Conservation (phyloP, 2,797 vertebrate genomes). For the Leptoclinus maculatus region DNA sequence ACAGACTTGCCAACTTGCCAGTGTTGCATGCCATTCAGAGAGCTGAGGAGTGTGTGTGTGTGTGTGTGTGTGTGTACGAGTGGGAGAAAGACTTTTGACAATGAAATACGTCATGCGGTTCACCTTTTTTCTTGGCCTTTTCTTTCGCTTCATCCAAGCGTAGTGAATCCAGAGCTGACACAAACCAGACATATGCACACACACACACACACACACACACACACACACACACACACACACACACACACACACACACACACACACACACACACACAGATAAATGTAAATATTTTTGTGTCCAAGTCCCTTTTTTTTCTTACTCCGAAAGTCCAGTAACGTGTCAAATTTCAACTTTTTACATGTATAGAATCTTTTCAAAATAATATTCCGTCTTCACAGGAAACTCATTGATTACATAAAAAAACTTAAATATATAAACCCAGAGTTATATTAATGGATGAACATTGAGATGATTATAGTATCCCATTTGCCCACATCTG, state of each 20-base stretch:
- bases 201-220: neutral
- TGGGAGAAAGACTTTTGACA: conserved; percentile 20
- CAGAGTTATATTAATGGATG: too few relatives aligned
- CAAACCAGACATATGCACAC: neutral
- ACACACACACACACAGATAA: too few relatives aligned
- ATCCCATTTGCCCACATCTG: too few relatives aligned
- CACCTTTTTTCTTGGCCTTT: conserved; percentile 50
- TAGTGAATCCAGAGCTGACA: conserved; percentile 25
- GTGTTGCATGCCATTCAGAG: conserved; percentile 53
- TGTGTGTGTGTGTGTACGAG: neutral
- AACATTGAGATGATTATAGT: too few relatives aligned
- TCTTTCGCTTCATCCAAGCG: conserved; percentile 43
- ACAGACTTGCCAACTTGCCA: conserved; percentile 57
- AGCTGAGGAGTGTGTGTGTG: conserved; percentile 16
- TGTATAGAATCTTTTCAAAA: too few relatives aligned
- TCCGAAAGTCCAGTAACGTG: too few relatives aligned
- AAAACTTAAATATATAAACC: too few relatives aligned
- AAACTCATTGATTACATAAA: too few relatives aligned
- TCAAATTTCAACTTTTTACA: too few relatives aligned
- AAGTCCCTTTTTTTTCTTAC: too few relatives aligned
- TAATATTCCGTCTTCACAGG: too few relatives aligned
- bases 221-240: conserved; percentile 5
- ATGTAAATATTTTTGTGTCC: too few relatives aligned
- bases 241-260: neutral
- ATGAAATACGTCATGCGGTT: conserved; percentile 38